Percentiles rank a stretch among this genome's conserved stretches.
Evolutionary conservation across 2,797 vertebrate genomes (phyloP).

Genomic region (Tympanoctomys barrerae): DNA sequence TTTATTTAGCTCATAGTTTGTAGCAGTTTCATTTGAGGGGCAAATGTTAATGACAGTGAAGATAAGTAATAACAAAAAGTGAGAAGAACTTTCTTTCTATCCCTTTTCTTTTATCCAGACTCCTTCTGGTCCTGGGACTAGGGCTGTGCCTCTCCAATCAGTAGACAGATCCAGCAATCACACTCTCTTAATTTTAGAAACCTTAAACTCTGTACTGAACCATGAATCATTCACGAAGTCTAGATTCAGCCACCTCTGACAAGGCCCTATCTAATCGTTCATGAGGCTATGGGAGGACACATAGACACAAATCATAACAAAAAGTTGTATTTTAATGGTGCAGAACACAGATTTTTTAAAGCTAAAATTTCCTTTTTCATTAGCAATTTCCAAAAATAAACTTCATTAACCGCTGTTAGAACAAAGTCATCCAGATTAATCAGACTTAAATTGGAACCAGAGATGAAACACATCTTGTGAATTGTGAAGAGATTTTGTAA

Average conservation of each 20-base stretch:
- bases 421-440: conserved; percentile 66
- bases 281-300: not conserved
- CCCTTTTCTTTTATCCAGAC: not conserved
- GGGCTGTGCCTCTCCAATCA: not conserved
- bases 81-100: not conserved
- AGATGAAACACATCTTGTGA: conserved; percentile 51
- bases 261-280: not conserved
- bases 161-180: not conserved
- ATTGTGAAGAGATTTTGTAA: conserved; percentile 73
- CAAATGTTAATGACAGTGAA: not conserved
- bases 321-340: conserved; percentile 32
- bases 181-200: too few relatives aligned
- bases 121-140: not conserved
- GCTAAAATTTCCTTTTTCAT: conserved; percentile 57
- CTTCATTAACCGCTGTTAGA: conserved; percentile 44
- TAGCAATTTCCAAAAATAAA: conserved; percentile 73
- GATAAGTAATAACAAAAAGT: not conserved
- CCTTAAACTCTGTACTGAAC: not conserved
- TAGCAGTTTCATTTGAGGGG: not conserved
- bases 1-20: not conserved
- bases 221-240: not conserved
- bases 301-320: not conserved
- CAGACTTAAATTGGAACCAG: conserved; percentile 66
- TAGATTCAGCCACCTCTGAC: not conserved
- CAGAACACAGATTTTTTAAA: conserved; percentile 54